These are phyloP conservation scores for Ennomos fuscantarius DNA, from an alignment of 2,888 invertebrate genomes.

Conservation along the genomic window DNA sequence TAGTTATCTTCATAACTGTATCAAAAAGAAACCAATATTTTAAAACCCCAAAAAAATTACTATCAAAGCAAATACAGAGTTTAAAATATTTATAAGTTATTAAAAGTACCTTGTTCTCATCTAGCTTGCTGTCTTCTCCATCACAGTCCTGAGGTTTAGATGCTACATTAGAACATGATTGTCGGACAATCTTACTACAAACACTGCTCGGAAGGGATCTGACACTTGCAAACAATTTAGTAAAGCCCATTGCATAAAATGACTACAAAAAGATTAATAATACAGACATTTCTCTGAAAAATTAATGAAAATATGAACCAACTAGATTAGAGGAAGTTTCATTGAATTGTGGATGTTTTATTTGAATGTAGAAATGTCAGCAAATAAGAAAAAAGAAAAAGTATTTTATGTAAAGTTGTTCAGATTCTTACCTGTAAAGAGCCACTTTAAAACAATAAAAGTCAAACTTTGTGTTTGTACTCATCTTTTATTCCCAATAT, in stretches of 20 bases:
- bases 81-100: not conserved
- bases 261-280: constrained; percentile 42
- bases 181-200: constrained; percentile 29
- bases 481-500: constrained; percentile 79
- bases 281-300: constrained; percentile 32
- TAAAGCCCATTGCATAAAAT: constrained; percentile 60
- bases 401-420: not conserved
- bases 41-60: no score
- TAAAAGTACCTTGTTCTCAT: constrained; percentile 35
- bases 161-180: constrained; percentile 31
- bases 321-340: constrained; percentile 51
- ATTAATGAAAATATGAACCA: constrained; percentile 49
- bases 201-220: constrained; percentile 40
- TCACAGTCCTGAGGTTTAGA: constrained; percentile 6
- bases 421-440: constrained; percentile 2
- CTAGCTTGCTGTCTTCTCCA: constrained; percentile 19
- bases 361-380: constrained; percentile 33
- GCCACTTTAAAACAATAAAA: not conserved
- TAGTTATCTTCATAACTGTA: no score
- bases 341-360: constrained; percentile 10
- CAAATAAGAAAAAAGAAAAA: constrained; percentile 1
- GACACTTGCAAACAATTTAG: constrained; percentile 64
- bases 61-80: constrained; percentile 28
- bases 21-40: no score
- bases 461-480: not conserved